Conservation (phyloP, 1,140 invertebrate genomes). For the Brachionus sp. region DNA sequence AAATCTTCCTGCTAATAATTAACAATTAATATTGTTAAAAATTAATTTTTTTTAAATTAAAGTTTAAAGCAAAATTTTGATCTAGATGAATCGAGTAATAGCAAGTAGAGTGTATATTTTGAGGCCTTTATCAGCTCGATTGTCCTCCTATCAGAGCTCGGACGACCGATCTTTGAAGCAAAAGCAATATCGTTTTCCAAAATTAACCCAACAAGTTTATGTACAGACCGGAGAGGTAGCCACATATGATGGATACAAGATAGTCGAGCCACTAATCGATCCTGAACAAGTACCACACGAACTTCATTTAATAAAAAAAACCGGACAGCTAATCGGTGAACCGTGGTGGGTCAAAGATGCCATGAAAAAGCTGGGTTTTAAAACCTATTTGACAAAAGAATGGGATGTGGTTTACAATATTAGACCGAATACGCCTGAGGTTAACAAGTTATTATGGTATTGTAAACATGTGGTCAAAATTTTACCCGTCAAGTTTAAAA, state of each 20-base stretch:
- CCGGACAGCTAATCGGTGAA: neutral
- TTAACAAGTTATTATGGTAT: constrained; percentile 28
- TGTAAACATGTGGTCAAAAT: constrained; percentile 45
- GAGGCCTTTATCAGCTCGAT: constrained; percentile 4
- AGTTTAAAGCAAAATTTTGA: neutral
- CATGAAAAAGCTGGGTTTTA: constrained; percentile 40
- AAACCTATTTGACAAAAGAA: neutral
- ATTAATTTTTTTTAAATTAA: neutral
- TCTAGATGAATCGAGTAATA: constrained; percentile 4
- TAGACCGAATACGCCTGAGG: constrained; percentile 27
- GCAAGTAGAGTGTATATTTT: neutral
- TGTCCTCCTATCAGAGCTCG: constrained; percentile 2
- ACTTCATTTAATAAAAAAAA: constrained; percentile 36
- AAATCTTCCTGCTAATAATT: neutral
- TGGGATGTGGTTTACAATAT: constrained; percentile 5
- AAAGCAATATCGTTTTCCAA: constrained; percentile 38
- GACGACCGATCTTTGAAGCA: neutral
- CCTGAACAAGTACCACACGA: neutral
- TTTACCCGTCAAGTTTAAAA: constrained; percentile 25
- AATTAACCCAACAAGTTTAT: constrained; percentile 40
- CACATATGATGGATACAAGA: constrained; percentile 10
- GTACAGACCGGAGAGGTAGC: constrained; percentile 20
- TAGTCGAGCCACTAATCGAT: constrained; percentile 40
- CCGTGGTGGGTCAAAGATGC: constrained; percentile 41
- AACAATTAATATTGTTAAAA: neutral